Evolutionary conservation across 2,888 invertebrate genomes (phyloP).

Genomic region (Poecilus cupreus): DNA sequence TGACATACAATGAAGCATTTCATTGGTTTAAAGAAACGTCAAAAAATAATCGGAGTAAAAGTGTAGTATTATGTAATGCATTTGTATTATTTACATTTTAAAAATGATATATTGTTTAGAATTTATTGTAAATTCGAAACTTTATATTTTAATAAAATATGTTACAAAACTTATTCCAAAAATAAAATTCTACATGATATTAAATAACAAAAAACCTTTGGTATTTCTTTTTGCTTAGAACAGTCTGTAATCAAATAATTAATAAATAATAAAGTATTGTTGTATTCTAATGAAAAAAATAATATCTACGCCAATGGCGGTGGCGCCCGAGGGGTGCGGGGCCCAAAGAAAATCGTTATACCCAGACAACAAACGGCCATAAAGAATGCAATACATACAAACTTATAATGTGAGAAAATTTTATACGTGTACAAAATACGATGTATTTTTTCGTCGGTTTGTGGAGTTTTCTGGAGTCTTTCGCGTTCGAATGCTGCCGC

Average conservation of each 20-base stretch:
- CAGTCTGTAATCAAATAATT: no score
- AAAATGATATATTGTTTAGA: no score
- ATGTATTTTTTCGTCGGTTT: slow-evolving; percentile 49
- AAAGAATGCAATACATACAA: slow-evolving; percentile 60
- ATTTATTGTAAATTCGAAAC: no score
- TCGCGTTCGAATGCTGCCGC: slow-evolving; percentile 42
- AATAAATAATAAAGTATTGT: background rate
- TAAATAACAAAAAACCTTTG: no score
- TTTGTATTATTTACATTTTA: no score
- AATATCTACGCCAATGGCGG: slow-evolving; percentile 32
- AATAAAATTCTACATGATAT: no score
- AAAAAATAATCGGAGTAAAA: no score
- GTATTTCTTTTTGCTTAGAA: background rate
- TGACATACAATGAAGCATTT: no score
- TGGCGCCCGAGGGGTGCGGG: slow-evolving; percentile 44
- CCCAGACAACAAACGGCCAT: slow-evolving; percentile 59
- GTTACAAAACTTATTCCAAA: no score
- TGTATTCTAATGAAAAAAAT: slow-evolving; percentile 27
- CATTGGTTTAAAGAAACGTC: no score
- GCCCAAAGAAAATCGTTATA: slow-evolving; percentile 57
- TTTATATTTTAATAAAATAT: no score
- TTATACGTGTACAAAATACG: slow-evolving; percentile 58
- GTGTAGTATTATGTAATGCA: no score
- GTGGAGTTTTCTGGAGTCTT: slow-evolving; percentile 50
- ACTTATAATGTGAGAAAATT: slow-evolving; percentile 59